Base-by-base conservation (phyloP, 2,888 invertebrate species). In the Punctoribates punctum region DNA sequence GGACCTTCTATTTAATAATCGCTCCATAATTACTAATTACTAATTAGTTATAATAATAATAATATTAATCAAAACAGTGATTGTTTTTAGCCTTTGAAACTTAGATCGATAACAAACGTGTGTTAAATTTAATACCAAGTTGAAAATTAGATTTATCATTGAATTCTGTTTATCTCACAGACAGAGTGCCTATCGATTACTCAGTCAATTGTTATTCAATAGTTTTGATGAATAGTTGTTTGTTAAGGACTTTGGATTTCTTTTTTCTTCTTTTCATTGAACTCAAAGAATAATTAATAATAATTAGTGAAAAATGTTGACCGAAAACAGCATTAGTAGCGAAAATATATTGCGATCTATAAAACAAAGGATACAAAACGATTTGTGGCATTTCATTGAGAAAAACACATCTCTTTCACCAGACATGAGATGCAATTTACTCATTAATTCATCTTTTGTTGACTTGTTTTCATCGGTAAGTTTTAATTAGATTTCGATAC, bases 391-490 rank as follows among this genome's bases (percentile, higher is more conserved):
- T 42, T 29, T 42, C 17, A 34, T 67, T 8, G 15, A 29, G 13
- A 27, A 3, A 29, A 60, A 23, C 15, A 13, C 60, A 60, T 29
- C 13, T 11, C 60, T 60, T 8, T 67, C 65, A 38, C 38, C 34
- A 67, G 20, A 67, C n/a, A 67, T 67, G 65, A 67, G 38, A 23
- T 67, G 29, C 20, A 29, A 38, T 38, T 67, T 67, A 38, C 29
- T 38, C n/a, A 15, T 38, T 5, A 67, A 67, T 20, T 8, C 48
- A 42, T 27, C 72, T 15, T 25, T 72, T 48, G 11, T 38, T 67
- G 9, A 20, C 11, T 48, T 70, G 29, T 70, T 72, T 72, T 48
- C 72, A 72, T 46, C 72, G 72, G 72, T 72, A 25, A 72, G 72
- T 72, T n/a, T 11, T 48, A 23, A 46, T 11, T 27, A n/a, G 29